These are phyloP conservation scores for Oncorhynchus mykiss DNA, from an alignment of 2,113 vertebrate species.

Conservation along the genomic window DNA sequence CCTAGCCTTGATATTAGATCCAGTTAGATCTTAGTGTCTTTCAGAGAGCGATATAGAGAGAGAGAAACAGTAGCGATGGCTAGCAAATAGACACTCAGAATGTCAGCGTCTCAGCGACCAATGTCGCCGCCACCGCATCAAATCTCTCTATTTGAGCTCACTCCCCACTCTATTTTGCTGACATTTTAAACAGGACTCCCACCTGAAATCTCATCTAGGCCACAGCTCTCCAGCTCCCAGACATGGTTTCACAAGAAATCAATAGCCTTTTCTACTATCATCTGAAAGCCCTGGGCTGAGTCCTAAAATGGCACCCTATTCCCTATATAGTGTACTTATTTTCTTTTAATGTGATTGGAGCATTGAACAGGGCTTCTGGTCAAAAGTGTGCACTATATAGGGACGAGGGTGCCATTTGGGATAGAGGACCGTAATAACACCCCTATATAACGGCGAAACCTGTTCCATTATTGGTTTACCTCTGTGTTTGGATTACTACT, in stretches of 20 bases:
- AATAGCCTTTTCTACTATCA: not conserved
- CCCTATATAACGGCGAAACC: no score
- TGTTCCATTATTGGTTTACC: no score
- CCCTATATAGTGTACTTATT: no score
- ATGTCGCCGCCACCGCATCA: not conserved
- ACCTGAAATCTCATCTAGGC: not conserved
- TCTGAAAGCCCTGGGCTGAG: no score
- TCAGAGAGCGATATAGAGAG: not conserved
- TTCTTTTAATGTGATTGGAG: no score
- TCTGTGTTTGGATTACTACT: no score
- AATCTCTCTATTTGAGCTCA: constrained; percentile 1
- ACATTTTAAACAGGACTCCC: constrained; percentile 12
- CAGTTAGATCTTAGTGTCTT: not conserved
- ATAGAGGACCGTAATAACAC: no score
- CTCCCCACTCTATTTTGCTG: not conserved
- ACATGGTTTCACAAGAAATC: not conserved
- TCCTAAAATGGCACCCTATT: no score
- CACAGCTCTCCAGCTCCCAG: not conserved
- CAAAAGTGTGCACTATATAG: no score
- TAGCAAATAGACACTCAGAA: not conserved
- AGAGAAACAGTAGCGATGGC: not conserved
- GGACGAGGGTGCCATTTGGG: no score
- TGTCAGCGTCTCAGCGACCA: not conserved
- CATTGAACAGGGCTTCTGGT: no score
- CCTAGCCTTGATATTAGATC: not conserved